Percentiles rank a stretch among this genome's conserved stretches.
Evolutionary conservation across 2,113 vertebrate species (phyloP).

Genomic region (Podarcis muralis): DNA sequence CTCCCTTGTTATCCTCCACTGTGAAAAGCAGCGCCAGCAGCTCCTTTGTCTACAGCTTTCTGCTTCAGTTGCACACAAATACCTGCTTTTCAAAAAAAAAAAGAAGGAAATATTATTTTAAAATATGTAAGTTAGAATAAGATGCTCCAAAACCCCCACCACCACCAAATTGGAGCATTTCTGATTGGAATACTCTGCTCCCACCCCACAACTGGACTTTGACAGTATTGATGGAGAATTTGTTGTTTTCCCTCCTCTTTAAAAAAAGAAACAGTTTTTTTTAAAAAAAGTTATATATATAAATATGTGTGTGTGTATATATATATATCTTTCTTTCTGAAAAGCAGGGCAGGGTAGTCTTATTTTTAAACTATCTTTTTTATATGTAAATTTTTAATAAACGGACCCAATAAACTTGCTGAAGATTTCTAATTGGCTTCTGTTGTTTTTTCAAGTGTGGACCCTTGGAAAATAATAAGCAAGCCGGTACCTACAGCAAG

Average conservation of each 20-base stretch:
- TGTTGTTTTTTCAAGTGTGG: conserved; percentile 9
- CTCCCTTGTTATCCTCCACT: not conserved
- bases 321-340: conserved; percentile 52
- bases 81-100: not conserved
- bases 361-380: conserved; percentile 58
- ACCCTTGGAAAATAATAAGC: not conserved
- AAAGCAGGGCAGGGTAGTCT: conserved; percentile 31
- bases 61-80: not conserved
- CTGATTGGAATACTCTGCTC: not conserved
- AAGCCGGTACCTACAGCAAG: no score
- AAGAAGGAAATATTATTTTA: not conserved
- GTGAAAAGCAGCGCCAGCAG: not conserved
- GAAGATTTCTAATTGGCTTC: conserved; percentile 49
- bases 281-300: conserved; percentile 39
- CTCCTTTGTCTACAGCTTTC: not conserved
- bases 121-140: not conserved
- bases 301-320: not conserved
- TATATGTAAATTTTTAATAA: conserved; percentile 37
- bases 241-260: conserved; percentile 8
- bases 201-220: not conserved
- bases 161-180: not conserved
- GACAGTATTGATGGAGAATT: conserved; percentile 20
- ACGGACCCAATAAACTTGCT: conserved; percentile 59
- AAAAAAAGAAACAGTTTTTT: conserved; percentile 26
- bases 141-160: not conserved